phyloP scores from a whole-genome alignment of 2,888 invertebrate species.

The Camptogramma bilineatum region DNA sequence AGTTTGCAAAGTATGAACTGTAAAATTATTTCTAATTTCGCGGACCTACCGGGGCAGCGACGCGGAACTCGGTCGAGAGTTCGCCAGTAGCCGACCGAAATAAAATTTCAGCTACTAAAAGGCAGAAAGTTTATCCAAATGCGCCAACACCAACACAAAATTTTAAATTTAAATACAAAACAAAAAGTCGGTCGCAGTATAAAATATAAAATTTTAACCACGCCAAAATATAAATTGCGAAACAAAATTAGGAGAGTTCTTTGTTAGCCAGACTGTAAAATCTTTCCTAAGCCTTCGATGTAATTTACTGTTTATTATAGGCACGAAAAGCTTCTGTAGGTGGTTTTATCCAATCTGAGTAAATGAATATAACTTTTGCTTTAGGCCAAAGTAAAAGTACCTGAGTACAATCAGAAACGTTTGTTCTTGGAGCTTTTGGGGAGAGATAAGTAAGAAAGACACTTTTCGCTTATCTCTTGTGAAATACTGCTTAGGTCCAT shows the following conservation, averaged over 20 bases:
- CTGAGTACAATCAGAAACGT: slow-evolving; percentile 6
- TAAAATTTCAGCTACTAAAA: slow-evolving; percentile 57
- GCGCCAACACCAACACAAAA: slow-evolving; percentile 49
- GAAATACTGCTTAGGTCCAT: slow-evolving; percentile 19
- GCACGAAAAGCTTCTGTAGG: slow-evolving; percentile 20
- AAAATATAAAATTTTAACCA: slow-evolving; percentile 26
- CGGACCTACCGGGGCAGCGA: slow-evolving; percentile 43
- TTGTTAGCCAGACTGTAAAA: slow-evolving; percentile 36
- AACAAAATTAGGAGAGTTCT: slow-evolving; percentile 38
- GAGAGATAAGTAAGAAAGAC: slow-evolving; percentile 2
- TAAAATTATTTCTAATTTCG: slow-evolving; percentile 59
- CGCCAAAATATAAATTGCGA: slow-evolving; percentile 34
- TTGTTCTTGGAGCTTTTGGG: slow-evolving; percentile 6
- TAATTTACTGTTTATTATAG: slow-evolving; percentile 30
- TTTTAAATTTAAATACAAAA: slow-evolving; percentile 59
- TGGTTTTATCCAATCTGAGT: slow-evolving; percentile 18
- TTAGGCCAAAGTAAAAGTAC: background rate
- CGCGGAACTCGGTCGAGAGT: slow-evolving; percentile 50
- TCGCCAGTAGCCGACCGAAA: slow-evolving; percentile 50
- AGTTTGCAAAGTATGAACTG: slow-evolving; percentile 47
- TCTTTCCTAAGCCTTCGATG: slow-evolving; percentile 32
- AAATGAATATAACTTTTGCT: slow-evolving; percentile 17
- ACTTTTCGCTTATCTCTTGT: slow-evolving; percentile 7
- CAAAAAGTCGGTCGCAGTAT: slow-evolving; percentile 41
- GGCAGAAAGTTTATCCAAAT: slow-evolving; percentile 53